A percentile compares a stretch with the other conserved stretches of the same genome.
These are phyloP conservation scores for Trileptium ribeirensis DNA, from an alignment of 2,888 invertebrate genomes.

Conservation along the genomic window DNA sequence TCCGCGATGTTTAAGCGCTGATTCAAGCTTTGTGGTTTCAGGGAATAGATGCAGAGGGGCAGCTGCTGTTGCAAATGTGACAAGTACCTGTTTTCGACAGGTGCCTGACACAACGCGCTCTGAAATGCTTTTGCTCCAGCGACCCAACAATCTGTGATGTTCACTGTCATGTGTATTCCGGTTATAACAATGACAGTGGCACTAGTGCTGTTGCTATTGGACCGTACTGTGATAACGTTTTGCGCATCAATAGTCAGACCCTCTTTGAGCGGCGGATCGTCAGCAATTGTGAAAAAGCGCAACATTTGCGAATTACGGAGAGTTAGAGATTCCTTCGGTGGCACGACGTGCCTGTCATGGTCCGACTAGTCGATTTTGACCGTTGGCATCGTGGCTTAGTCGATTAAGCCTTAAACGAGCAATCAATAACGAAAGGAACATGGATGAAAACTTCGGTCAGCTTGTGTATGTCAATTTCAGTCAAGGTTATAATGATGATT, in stretches of 20 bases:
- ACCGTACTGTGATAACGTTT: neutral
- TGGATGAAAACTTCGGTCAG: conserved; percentile 44
- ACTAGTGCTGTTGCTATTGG: neutral
- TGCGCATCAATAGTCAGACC: neutral
- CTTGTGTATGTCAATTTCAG: conserved; percentile 44
- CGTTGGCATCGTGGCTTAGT: conserved; percentile 32
- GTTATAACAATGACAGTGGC: no score
- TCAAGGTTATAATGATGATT: no score
- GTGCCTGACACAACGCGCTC: no score
- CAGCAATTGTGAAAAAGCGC: conserved; percentile 37
- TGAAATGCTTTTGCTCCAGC: neutral
- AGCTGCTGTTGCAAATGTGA: neutral
- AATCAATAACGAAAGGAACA: conserved; percentile 11
- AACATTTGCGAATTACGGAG: conserved; percentile 45
- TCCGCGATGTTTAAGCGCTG: neutral
- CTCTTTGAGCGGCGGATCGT: neutral
- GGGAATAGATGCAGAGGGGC: no score
- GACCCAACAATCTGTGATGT: no score
- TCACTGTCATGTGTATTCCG: no score
- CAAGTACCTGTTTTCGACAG: no score
- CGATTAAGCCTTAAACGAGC: conserved; percentile 30
- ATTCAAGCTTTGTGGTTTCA: neutral
- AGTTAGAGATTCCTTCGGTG: conserved; percentile 15
- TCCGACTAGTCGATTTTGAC: neutral
- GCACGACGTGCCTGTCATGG: neutral